Percentiles rank a stretch among this genome's conserved stretches.
phyloP scores from a whole-genome alignment of 2,888 invertebrate species.

The Macrosoma leucophasiata region DNA sequence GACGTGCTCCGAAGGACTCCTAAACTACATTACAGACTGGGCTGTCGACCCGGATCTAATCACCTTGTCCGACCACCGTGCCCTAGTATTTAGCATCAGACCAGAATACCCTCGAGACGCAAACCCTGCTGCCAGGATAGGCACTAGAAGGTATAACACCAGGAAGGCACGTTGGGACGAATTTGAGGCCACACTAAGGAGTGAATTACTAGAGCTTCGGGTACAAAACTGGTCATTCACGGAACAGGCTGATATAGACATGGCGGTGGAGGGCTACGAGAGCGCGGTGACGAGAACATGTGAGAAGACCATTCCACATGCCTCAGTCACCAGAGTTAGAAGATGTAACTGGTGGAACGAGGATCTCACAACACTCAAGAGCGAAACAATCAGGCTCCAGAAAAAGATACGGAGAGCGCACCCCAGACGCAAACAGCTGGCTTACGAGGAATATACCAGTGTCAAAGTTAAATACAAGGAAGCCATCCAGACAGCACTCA shows the following conservation, averaged over 20 bases:
- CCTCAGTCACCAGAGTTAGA: not conserved
- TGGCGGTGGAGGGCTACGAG: too few relatives aligned
- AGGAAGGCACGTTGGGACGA: too few relatives aligned
- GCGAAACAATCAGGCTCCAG: conserved; percentile 2
- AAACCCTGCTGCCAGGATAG: too few relatives aligned
- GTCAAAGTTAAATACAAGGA: conserved; percentile 6
- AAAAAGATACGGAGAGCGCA: conserved; percentile 3
- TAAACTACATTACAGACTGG: too few relatives aligned
- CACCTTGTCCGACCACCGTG: conserved; percentile 17
- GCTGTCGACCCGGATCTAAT: conserved; percentile 6
- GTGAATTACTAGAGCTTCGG: not conserved
- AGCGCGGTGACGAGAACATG: not conserved
- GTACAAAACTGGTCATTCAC: not conserved
- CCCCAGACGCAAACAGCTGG: not conserved
- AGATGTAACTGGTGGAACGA: conserved; percentile 8
- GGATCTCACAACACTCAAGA: conserved; percentile 4
- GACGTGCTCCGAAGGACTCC: too few relatives aligned
- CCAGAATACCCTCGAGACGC: too few relatives aligned
- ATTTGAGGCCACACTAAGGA: too few relatives aligned
- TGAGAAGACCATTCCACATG: not conserved
- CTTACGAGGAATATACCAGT: conserved; percentile 1
- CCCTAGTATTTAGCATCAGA: too few relatives aligned
- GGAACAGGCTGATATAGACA: too few relatives aligned
- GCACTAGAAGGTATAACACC: too few relatives aligned
- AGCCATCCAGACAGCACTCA: not conserved